Evolutionary conservation across 2,888 invertebrate species (phyloP).

Genomic region (Ethmia dodecea): DNA sequence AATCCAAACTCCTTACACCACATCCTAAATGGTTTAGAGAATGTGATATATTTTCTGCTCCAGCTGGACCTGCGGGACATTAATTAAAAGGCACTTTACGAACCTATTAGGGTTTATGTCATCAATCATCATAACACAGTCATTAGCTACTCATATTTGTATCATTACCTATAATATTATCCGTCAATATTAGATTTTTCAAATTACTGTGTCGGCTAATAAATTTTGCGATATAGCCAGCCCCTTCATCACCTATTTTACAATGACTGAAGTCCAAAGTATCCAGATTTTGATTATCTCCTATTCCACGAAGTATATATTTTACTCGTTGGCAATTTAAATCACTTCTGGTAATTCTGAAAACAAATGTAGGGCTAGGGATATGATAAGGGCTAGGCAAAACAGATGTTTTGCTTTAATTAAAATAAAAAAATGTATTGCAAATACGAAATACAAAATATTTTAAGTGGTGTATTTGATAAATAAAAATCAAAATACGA

Average conservation of each 20-base stretch:
- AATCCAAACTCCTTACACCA: conserved; percentile 53
- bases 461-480: too few relatives aligned
- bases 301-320: conserved; percentile 59
- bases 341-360: conserved; percentile 64
- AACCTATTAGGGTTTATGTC: not conserved
- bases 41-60: conserved; percentile 58
- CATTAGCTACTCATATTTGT: too few relatives aligned
- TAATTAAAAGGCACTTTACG: not conserved
- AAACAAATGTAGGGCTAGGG: conserved; percentile 14
- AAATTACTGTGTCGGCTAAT: conserved; percentile 65
- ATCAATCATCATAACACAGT: not conserved
- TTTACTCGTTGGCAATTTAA: conserved; percentile 65
- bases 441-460: too few relatives aligned
- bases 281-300: conserved; percentile 56
- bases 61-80: conserved; percentile 44
- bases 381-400: not conserved
- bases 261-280: conserved; percentile 82
- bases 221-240: conserved; percentile 78
- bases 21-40: conserved; percentile 59
- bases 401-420: too few relatives aligned
- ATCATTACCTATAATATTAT: conserved; percentile 71
- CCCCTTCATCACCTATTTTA: conserved; percentile 78
- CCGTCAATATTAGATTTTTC: conserved; percentile 62
- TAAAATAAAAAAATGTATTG: too few relatives aligned
- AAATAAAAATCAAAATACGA: too few relatives aligned